Base-by-base conservation (phyloP, 2,797 vertebrate genomes). In the Phoeniculus purpureus region DNA sequence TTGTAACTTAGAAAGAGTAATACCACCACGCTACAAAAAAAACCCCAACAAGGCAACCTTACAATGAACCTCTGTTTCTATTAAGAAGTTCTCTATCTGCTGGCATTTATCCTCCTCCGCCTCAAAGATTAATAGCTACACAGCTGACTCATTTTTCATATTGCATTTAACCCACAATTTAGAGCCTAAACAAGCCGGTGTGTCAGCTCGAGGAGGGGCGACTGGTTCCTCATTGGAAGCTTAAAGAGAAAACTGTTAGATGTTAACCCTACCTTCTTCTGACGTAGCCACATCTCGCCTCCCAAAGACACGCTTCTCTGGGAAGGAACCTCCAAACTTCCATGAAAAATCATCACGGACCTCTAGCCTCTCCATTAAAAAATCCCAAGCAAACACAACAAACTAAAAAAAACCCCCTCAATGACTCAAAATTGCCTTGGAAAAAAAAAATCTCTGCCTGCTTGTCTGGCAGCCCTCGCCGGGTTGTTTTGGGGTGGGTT, bases 251-350 rank as follows among this genome's bases (percentile, higher is more conserved):
- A 87, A 31, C 50, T 45, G 25, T 55, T 17, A 23, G 85, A 25
- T 81, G 70, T 91, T 90, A 89, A 86, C 92, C 95, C 85, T 96
- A 97, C 97, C 96, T 97, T 94, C 92, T 80, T 72, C 71, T 76
- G 94, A 58, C 23, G 89, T 29, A 80, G 83, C 82, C 88, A 90
- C 78, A 85, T 87, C 91, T 86, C 15, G 59, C 90, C 81, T 95
- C 83, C 90, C 93, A 91, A 94, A 93, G 89, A 68, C 83, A 91
- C 56, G 78, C 70, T 96, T 94, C 92, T 80, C 92, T 94, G 94
- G 66, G 70, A 90, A 85, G 94, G 94, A 93, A 71, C 87, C 91
- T 88, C 85, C 94, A 84, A 87, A 92, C 62, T 87, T 96, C 90
- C 95, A 94, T 20, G 31, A 77, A 88, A 95, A 94, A 96, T 31